A percentile compares a stretch with the other conserved stretches of the same genome.
Evolutionary conservation across 2,888 invertebrate genomes (phyloP).

Genomic region (Baccha elongata): DNA sequence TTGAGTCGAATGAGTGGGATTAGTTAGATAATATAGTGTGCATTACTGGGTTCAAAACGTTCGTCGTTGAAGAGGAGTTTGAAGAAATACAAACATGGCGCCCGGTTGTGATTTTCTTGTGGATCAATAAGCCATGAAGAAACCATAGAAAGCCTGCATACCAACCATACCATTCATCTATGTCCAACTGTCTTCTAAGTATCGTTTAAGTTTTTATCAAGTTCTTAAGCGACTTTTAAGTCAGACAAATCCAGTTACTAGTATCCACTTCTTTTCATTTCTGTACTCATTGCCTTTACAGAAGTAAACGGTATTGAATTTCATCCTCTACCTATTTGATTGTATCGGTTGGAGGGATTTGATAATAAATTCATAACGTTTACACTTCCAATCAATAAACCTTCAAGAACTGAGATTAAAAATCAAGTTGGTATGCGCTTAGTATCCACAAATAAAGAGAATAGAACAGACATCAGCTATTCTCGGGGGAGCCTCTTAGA

Average conservation of each 20-base stretch:
- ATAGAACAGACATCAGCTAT: neutral
- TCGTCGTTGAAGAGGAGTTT: too few relatives aligned
- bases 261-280: neutral
- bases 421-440: constrained; percentile 53
- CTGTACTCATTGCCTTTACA: neutral
- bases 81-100: constrained; percentile 14
- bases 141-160: constrained; percentile 38
- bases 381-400: constrained; percentile 60
- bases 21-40: constrained; percentile 51
- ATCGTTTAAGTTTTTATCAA: constrained; percentile 59
- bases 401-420: constrained; percentile 61
- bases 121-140: constrained; percentile 54
- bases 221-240: constrained; percentile 59
- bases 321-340: neutral
- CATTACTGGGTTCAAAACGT: constrained; percentile 1
- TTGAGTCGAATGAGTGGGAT: constrained; percentile 58
- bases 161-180: constrained; percentile 8
- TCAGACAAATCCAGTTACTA: constrained; percentile 61
- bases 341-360: constrained; percentile 10
- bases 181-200: constrained; percentile 25
- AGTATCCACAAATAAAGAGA: constrained; percentile 34
- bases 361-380: constrained; percentile 64
- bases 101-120: constrained; percentile 14
- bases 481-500: neutral
- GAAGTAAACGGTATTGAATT: constrained; percentile 19